phyloP scores from a whole-genome alignment of 1,140 invertebrate genomes.

The Cherax quadricarinatus region DNA sequence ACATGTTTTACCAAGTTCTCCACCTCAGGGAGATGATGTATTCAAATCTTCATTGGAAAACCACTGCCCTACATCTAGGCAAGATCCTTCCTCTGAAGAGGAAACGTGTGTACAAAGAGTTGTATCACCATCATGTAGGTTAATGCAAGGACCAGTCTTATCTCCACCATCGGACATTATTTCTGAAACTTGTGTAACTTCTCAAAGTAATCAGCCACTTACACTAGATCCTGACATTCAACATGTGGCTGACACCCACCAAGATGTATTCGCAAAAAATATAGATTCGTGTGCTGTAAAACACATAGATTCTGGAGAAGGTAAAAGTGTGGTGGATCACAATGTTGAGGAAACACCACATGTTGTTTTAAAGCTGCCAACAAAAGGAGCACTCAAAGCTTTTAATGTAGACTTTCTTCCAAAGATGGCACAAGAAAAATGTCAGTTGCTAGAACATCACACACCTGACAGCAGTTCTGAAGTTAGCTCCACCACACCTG shows the following conservation, averaged over 20 bases:
- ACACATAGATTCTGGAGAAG: background rate
- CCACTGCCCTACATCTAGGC: background rate
- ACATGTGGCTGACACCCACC: background rate
- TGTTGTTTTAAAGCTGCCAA: conserved; percentile 28
- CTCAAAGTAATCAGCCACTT: background rate
- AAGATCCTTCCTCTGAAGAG: background rate
- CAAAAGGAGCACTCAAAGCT: conserved; percentile 62
- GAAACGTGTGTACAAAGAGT: background rate
- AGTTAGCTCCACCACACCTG: conserved; percentile 58
- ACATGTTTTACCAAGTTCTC: background rate
- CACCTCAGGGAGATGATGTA: background rate
- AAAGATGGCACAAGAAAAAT: background rate
- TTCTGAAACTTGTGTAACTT: background rate
- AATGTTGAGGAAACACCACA: background rate
- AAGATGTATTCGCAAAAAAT: background rate
- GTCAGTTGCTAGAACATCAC: background rate
- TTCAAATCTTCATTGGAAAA: background rate
- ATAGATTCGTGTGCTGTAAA: background rate
- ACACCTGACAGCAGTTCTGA: conserved; percentile 64
- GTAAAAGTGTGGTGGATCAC: background rate
- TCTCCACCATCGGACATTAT: background rate
- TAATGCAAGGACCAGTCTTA: conserved; percentile 3
- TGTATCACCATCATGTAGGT: background rate
- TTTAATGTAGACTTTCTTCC: conserved; percentile 52
- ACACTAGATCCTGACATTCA: background rate